Conservation (phyloP, 2,113 vertebrate species). For the Menura novaehollandiae region DNA sequence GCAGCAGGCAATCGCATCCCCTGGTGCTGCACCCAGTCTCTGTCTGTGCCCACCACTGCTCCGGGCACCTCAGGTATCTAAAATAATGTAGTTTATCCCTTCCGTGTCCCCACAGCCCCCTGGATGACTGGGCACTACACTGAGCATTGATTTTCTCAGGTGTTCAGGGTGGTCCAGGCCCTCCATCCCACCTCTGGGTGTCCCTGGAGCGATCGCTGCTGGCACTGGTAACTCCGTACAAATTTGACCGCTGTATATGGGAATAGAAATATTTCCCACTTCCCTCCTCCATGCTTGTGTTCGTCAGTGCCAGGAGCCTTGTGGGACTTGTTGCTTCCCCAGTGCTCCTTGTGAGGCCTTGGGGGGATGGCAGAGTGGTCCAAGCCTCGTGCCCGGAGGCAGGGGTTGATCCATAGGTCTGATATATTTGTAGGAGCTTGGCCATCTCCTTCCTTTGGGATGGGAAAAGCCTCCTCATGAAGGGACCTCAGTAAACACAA, state of each 20-base stretch:
- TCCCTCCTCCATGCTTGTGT: fast-evolving
- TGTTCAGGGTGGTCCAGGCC: neutral
- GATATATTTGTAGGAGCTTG: fast-evolving
- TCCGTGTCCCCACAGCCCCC: fast-evolving
- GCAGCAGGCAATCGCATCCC: fast-evolving
- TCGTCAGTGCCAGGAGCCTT: neutral
- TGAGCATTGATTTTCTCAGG: neutral
- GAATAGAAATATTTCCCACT: neutral
- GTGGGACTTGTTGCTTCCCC: neutral
- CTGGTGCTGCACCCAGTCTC: neutral
- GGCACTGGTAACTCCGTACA: fast-evolving
- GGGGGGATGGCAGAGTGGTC: neutral
- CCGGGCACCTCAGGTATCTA: fast-evolving
- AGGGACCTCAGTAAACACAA: neutral
- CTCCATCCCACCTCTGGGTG: neutral
- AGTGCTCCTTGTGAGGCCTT: fast-evolving
- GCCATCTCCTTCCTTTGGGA: neutral
- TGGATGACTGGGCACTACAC: neutral
- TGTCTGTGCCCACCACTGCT: neutral
- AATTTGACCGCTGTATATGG: fast-evolving
- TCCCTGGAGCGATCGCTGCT: fast-evolving
- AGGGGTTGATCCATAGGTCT: neutral
- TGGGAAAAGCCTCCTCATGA: neutral
- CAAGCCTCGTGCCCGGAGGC: neutral
- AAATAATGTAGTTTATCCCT: neutral